Base-by-base conservation (phyloP, 1,140 invertebrate genomes). In the Rhopalosiphum padi region DNA sequence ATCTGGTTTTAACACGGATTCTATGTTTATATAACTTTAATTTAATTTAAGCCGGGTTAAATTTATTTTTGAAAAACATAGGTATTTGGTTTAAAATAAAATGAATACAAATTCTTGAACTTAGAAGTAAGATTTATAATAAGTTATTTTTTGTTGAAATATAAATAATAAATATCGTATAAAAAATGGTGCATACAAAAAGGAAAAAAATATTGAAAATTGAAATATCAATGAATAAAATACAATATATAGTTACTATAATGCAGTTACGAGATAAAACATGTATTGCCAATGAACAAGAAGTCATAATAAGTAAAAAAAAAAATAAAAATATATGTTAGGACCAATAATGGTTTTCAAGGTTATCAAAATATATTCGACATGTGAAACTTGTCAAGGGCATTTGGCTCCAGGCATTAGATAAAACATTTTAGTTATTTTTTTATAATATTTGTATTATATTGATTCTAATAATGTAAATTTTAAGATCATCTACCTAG, bases 371-470 rank as follows among this genome's bases (percentile, higher is more conserved):
- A 60, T 37, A n/a, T 60, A 90, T 60, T 37, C 11, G 25, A 43
- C 23, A 4, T 60, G 88, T 9, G 41, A 60, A 90, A 60, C 53
- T 60, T 60, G 88, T 90, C 88, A 90, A 90, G 88, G 88, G 23
- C 53, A 37, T 41, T 60, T 60, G 25, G 35, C 88, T 41, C 53
- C 37, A 37, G 87, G 53, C 88, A 25, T 90, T 22, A 25, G 51
- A 60, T 23, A 55, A 89, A 23, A 11, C 23, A 55, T 89, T 11
- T 55, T 90, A 15, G 53, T 7, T 9, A 35, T 89, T 51, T 60
- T 60, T 53, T 53, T 25, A 88, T 7, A 35, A 88, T 7, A 35
- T 30, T 60, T 60, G 30, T 60, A n/a, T 48, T 48, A 41, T 83
- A 83, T 9, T 25, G 22, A 37, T 48, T 87, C 41, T 87, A 41